Evolutionary conservation across 1,140 invertebrate genomes (phyloP), one percentile per base, ranked within the genome.

Genomic region (Hermetia illucens): DNA sequence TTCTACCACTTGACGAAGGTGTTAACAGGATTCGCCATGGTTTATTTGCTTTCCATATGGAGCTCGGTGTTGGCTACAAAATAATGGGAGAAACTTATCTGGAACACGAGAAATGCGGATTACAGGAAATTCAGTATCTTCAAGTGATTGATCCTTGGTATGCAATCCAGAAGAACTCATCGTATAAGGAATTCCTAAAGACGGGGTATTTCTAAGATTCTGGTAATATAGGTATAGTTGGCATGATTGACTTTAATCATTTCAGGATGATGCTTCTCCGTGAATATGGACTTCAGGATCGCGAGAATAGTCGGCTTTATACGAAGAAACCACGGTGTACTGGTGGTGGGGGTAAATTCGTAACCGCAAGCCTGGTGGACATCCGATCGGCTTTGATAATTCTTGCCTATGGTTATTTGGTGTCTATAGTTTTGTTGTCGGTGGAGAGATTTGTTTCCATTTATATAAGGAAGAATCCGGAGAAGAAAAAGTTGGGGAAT

Each of bases 61-160:
- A 75, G 50, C 60, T 55, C 2, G 71, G 72, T 2, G 55, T 68
- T 0, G 67, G 71, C 0, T 77, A 77, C 48, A 70, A 75, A 48
- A 51, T 76, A 19, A 67, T 78, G 10, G 65, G 71, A 25, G 70
- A 75, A 51, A 75, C 68, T 38, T 79, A 72, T 45, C 48, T 62
- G 4, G 76, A 78, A 53, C 65, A 70, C 3, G 73, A 78, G 51
- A 79, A 78, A 53, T 79, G 75, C 49, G 72, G 70, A 1, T 51
- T 79, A 2, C 61, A 69, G 30, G 72, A 76, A 52, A 74, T 78
- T 43, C 62, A 70, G 45, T 73, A 66, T 40, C 43, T 77, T 4
- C 66, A 75, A 43, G 62, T 74, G 0, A 58, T 68, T 2, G 63
- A 73, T 48, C 74, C 75, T 0, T 69, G 68, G 56, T 42, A 75